Evolutionary conservation across 1,140 invertebrate genomes (phyloP), one percentile per base, ranked within the genome.

Genomic region (Zaprionus africanus): DNA sequence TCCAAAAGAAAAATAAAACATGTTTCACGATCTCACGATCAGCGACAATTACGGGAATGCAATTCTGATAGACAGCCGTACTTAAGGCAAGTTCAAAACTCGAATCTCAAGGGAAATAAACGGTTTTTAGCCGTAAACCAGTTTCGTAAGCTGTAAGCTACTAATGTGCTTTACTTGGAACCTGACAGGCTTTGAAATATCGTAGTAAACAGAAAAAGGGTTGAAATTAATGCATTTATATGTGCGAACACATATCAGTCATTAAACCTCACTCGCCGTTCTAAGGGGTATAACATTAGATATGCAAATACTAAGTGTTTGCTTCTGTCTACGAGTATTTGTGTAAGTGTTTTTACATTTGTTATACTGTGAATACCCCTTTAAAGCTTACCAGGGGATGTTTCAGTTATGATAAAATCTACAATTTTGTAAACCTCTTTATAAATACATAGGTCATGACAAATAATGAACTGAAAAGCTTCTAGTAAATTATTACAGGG

Each of bases 11-110:
- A 57, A 57, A 36, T 60, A 13, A 68, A 41, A 57, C 4, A 24
- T 58, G 26, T 53, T 69, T 38, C 62, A 19, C 24, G 57, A 65
- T 81, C 64, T 81, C 60, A 66, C 65, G 58, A 76, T 34, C 60
- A 80, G 63, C 53, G 60, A 46, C 61, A 70, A 69, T 61, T 67
- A 63, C 15, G 54, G 17, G 54, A 62, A 62, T 76, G 63, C 64
- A 77, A 38, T 31, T 59, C 15, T 31, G 31, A 22, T 34, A 46
- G 22, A 15, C 19, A 22, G 9, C 12, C 5, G 28, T 63, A 24
- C 4, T 34, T 31, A n/a, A 19, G 0, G 15, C 24, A 36, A 38
- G 31, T 15, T 36, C 12, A 11, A 22, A 36, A 51, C 28, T 26
- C 31, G 7, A 59, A 66, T 19, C 24, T 28, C 19, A 41, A 65